These are phyloP conservation scores for Danaus melanippus DNA, from an alignment of 1,140 invertebrate species.

Conservation along the genomic window DNA sequence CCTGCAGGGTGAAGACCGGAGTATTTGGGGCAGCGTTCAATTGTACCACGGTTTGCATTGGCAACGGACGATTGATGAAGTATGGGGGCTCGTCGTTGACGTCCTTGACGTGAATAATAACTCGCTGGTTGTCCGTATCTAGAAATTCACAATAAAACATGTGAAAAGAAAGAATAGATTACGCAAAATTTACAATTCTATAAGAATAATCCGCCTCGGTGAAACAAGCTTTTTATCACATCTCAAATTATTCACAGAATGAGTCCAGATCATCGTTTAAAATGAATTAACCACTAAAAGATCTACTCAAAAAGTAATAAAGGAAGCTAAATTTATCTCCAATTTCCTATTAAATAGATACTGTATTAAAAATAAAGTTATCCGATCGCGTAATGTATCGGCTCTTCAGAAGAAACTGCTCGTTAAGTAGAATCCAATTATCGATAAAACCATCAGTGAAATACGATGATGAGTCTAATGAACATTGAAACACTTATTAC, in stretches of 20 bases:
- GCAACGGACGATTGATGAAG: conserved; percentile 94
- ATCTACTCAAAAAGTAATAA: background rate
- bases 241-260: background rate
- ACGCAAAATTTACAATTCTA: background rate
- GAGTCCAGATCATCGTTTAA: background rate
- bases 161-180: background rate
- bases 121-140: conserved; percentile 95
- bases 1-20: conserved; percentile 95
- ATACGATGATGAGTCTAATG: conserved; percentile 14
- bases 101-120: conserved; percentile 95
- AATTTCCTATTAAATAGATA: conserved; percentile 5
- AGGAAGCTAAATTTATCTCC: background rate
- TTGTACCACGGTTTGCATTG: conserved; percentile 97
- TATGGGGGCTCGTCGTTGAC: conserved; percentile 97
- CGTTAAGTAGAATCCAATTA: conserved; percentile 19
- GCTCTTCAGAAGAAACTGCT: conserved; percentile 11
- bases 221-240: conserved; percentile 2
- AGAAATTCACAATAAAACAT: conserved; percentile 42
- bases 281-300: background rate
- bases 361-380: conserved; percentile 12
- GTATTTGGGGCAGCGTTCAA: conserved; percentile 95
- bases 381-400: conserved; percentile 11
- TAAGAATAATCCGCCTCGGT: background rate
- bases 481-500: conserved; percentile 10
- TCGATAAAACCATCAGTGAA: conserved; percentile 18